Evolutionary conservation across 2,888 invertebrate genomes (phyloP).

Genomic region (Sarcophaga carnaria): DNA sequence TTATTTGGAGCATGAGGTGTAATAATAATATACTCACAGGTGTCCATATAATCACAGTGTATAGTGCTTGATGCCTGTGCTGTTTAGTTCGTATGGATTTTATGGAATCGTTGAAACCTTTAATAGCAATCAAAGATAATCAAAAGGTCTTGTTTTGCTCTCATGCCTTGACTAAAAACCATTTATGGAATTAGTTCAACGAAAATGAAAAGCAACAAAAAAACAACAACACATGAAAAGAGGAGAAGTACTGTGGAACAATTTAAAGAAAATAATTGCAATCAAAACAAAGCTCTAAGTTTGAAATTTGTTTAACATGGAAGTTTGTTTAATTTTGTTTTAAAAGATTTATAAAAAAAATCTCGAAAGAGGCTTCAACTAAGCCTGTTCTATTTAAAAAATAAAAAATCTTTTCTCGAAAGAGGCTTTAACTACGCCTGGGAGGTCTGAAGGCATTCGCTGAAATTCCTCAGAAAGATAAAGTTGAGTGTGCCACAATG

Average conservation of each 20-base stretch:
- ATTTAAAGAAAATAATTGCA: not conserved
- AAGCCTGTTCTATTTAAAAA: no score
- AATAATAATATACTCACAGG: conserved; percentile 80
- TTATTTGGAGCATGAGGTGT: conserved; percentile 72
- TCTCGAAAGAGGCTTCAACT: no score
- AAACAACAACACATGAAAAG: not conserved
- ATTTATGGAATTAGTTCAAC: conserved; percentile 32
- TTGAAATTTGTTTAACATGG: no score
- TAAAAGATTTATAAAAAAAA: no score
- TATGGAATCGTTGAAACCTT: conserved; percentile 62
- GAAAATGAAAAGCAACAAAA: not conserved
- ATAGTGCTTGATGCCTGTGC: conserved; percentile 36
- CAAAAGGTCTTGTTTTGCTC: conserved; percentile 62
- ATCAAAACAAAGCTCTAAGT: no score
- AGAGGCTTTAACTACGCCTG: no score
- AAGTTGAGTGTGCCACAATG: fast-evolving
- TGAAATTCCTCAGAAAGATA: no score
- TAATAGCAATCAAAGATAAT: conserved; percentile 68
- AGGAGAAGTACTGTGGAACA: conserved; percentile 25
- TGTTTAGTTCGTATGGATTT: conserved; percentile 35
- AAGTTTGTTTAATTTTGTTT: no score
- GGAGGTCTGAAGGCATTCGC: no score
- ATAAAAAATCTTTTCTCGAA: no score
- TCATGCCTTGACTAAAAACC: conserved; percentile 33
- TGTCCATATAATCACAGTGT: conserved; percentile 73